These are phyloP conservation scores for Dicrurus megarhynchus DNA, from an alignment of 2,113 vertebrate genomes.

Conservation along the genomic window DNA sequence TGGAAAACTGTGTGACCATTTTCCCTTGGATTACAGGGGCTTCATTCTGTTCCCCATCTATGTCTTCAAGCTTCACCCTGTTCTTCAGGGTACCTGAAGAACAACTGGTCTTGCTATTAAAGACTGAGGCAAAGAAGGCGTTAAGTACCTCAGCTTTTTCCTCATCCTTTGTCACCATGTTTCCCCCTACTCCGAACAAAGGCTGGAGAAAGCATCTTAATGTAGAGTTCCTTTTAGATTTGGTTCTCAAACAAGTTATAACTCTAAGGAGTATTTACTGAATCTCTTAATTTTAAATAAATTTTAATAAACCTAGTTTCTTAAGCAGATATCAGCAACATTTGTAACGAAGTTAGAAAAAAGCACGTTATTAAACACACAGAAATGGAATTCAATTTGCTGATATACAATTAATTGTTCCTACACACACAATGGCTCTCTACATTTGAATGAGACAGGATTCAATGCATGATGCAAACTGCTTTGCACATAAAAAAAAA, in stretches of 20 bases:
- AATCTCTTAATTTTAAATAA: neutral
- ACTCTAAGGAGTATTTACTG: neutral
- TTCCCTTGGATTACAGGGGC: neutral
- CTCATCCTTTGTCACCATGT: neutral
- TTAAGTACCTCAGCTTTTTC: neutral
- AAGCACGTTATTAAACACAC: rapidly evolving
- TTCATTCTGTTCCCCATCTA: neutral
- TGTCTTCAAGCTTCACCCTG: neutral
- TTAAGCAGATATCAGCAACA: neutral
- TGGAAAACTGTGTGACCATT: neutral
- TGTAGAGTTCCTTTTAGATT: neutral
- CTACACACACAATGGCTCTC: neutral
- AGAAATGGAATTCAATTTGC: neutral
- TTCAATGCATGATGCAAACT: neutral
- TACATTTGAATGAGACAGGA: neutral
- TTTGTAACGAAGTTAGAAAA: neutral
- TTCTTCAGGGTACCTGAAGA: neutral
- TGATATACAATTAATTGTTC: neutral
- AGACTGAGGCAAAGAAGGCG: neutral
- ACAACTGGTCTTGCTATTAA: neutral
- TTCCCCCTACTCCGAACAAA: neutral
- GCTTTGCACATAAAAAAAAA: neutral
- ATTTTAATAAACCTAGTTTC: neutral
- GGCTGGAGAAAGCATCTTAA: neutral
- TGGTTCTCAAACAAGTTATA: neutral